Conservation (phyloP, 2,888 invertebrate species). For the Bugula neritina region DNA sequence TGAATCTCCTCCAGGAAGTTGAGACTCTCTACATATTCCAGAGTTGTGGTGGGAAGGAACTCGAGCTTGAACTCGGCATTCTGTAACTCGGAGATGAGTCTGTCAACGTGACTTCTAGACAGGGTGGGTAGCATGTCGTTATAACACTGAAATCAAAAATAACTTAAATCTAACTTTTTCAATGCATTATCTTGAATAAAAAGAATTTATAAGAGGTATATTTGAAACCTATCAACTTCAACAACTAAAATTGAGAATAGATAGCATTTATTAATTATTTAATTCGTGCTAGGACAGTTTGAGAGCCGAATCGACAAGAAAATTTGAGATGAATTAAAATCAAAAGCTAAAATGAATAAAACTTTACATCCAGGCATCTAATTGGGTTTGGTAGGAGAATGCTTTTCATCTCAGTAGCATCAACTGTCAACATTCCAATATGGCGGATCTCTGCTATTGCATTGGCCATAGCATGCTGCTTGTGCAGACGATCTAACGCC, state of each 20-base stretch:
- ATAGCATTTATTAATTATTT: no score
- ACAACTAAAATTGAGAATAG: no score
- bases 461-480: slow-evolving; percentile 66
- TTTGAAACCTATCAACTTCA: no score
- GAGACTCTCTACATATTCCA: slow-evolving; percentile 68
- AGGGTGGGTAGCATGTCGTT: slow-evolving; percentile 41
- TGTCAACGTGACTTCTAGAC: slow-evolving; percentile 49
- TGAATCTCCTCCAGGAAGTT: slow-evolving; percentile 66
- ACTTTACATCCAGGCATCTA: slow-evolving; percentile 61
- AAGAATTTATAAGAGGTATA: no score
- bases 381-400: slow-evolving; percentile 68
- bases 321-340: no score
- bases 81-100: slow-evolving; percentile 60
- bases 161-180: no score
- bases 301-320: no score
- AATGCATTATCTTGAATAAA: no score
- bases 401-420: slow-evolving; percentile 67
- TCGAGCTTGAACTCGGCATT: slow-evolving; percentile 63
- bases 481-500: slow-evolving; percentile 65
- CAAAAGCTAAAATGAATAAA: neutral
- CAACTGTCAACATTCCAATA: slow-evolving; percentile 68
- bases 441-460: slow-evolving; percentile 64
- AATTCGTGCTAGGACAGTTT: no score
- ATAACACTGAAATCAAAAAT: slow-evolving; percentile 20
- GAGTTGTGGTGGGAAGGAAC: slow-evolving; percentile 65